Conservation (phyloP, 2,888 invertebrate species). For the Tachina grossa region DNA sequence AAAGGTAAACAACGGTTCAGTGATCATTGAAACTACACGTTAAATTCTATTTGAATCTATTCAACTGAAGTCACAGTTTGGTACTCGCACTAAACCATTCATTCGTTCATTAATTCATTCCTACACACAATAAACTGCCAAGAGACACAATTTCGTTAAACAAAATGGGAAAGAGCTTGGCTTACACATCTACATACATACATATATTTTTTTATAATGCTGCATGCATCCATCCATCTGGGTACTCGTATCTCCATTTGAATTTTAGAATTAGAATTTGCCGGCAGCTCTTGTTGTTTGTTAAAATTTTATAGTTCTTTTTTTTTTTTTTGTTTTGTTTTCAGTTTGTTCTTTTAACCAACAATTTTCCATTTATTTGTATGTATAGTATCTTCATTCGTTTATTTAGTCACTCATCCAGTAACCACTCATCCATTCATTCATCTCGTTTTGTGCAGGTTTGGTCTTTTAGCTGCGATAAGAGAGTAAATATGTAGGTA, state of each 20-base stretch:
- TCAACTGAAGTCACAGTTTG: slow-evolving; percentile 59
- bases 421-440: slow-evolving; percentile 68
- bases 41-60: slow-evolving; percentile 74
- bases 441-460: slow-evolving; percentile 54
- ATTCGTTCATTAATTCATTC: slow-evolving; percentile 14
- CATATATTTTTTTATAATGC: slow-evolving; percentile 9
- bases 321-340: too few species aligned
- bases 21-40: slow-evolving; percentile 79
- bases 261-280: slow-evolving; percentile 29
- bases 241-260: slow-evolving; percentile 21
- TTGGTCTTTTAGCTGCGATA: slow-evolving; percentile 25
- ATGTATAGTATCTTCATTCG: slow-evolving; percentile 16
- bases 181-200: neutral
- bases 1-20: slow-evolving; percentile 83
- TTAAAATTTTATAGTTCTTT: slow-evolving; percentile 21
- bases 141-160: slow-evolving; percentile 50
- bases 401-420: slow-evolving; percentile 60
- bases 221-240: slow-evolving; percentile 49
- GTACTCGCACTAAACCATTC: slow-evolving; percentile 24
- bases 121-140: slow-evolving; percentile 49
- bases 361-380: neutral
- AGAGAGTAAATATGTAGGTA: neutral
- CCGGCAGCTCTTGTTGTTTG: slow-evolving; percentile 23
- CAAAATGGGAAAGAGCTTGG: slow-evolving; percentile 40
- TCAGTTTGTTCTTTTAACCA: slow-evolving; percentile 37